Evolutionary conservation across 2,888 invertebrate species (phyloP), one percentile per base, ranked within the genome.

Genomic region (Acleris emargana): DNA sequence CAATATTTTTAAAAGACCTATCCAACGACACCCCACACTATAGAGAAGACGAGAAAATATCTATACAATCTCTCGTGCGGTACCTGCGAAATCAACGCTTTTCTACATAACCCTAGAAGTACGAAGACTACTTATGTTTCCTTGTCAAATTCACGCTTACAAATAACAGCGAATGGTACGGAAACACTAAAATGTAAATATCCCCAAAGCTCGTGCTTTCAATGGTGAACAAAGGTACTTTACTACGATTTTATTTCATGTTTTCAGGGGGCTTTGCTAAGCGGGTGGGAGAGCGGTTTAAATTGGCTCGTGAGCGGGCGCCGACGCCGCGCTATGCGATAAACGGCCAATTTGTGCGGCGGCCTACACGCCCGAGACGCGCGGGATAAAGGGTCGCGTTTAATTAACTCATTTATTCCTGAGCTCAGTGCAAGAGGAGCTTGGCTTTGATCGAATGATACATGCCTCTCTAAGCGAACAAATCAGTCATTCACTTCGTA

Each of bases 371-470:
- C 76, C 72, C 77, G 76, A 78, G 73, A 75, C 76, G 73, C 73
- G 73, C 77, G 82, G 80, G 81, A 80, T 81, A 84, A 82, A 83
- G 77, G 78, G 75, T 69, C 69, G 76, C 71, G 74, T 77, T 83
- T 84, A 86, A 88, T 84, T 81, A 86, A 87, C 82, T 79, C 79
- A 83, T 88, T 86, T 84, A 83, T 78, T 79, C 72, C 72, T 77
- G 75, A 72, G 76, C 72, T 74, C 71, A 70, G 68, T 71, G 76
- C 64, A 25, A 45, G 63, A 42, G 68, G 73, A 76, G 76, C 72
- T 69, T 71, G 66, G 70, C 70, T 74, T 78, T 79, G 76, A 82
- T 84, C 70, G 77, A 79, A 78, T 81, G 75, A 82, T 80, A 73
- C 79, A 82, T 73, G 75, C 72, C 64, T 53, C 61, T 72, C 69